Evolutionary conservation across 2,113 vertebrate species (phyloP), one percentile per base, ranked within the genome.

Genomic region (Phrynosoma blainvillii): DNA sequence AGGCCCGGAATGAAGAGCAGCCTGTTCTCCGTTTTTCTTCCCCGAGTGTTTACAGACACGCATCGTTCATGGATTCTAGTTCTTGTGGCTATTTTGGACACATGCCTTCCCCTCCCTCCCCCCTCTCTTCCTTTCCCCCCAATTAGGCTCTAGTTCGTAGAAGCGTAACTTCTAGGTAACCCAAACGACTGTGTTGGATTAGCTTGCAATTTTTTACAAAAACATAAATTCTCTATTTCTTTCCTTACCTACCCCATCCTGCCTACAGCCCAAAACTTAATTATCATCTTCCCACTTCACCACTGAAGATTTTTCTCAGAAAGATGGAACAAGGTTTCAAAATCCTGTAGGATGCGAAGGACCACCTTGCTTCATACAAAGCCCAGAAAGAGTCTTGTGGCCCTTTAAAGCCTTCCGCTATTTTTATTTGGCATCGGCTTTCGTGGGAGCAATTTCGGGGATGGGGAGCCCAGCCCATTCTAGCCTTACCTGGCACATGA

Each of bases 101-200:
- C 92, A 89, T 92, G 47, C 93, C 89, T 92, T 89, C 91, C 89
- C 94, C 90, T 91, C 78, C 85, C 92, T 89, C 71, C 11, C 92
- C 85, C 91, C 92, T 87, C 87, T 91, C 92, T 88, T 90, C 91
- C 89, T 87, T 88, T 94, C 71, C 42, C 32, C 70, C 18, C n/a
- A 80, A 66, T 65, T 75, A 87, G 71, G 56, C 93, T 92, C 91
- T 95, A 95, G 93, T 92, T 94, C 90, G 91, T 94, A 93, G 92
- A 95, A 93, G 91, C 85, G 77, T 93, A 91, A 87, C 93, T 94
- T 92, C 94, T 94, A 94, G 95, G 90, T 93, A 90, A 92, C 93
- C 94, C 79, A 92, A 92, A 93, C 89, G 90, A 94, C 94, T 92
- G 94, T 95, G 93, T 93, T 95, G 88, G 90, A 91, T 90, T 94